Evolutionary conservation across 1,140 invertebrate species (phyloP).

Genomic region (Drosophila tsacasi): DNA sequence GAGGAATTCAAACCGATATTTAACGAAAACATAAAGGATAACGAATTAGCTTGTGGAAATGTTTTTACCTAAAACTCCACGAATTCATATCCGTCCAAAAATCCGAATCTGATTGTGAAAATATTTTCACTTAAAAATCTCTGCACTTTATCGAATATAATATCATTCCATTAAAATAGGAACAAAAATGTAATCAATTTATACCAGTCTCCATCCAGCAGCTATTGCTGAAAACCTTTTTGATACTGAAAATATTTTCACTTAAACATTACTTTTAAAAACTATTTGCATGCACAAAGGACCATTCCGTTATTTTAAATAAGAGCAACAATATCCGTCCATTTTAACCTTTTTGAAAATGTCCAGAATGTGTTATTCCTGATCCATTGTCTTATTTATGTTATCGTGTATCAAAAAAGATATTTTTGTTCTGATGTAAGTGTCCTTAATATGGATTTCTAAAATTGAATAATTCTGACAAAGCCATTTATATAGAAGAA

Average conservation of each 20-base stretch:
- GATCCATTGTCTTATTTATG: neutral
- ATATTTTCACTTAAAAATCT: neutral
- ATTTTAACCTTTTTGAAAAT: neutral
- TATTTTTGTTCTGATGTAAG: neutral
- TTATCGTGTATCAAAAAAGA: neutral
- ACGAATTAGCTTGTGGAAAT: neutral
- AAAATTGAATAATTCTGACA: neutral
- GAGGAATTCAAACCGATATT: conserved; percentile 80
- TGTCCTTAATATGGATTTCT: neutral
- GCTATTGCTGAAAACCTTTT: neutral
- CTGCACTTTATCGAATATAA: conserved; percentile 4
- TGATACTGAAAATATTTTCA: neutral
- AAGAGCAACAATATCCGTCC: neutral
- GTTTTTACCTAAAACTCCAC: neutral
- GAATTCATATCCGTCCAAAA: conserved; percentile 3
- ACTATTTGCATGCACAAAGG: conserved; percentile 3
- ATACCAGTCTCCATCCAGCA: neutral
- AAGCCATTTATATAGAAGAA: neutral
- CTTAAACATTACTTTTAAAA: neutral
- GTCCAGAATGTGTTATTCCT: neutral
- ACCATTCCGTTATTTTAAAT: conserved; percentile 2
- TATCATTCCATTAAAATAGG: conserved; percentile 6
- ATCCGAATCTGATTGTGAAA: conserved; percentile 2
- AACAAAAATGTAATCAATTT: conserved; percentile 11
- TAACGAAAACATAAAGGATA: conserved; percentile 17